Conservation (phyloP, 2,113 vertebrate genomes). For the Aramus guarauna region DNA sequence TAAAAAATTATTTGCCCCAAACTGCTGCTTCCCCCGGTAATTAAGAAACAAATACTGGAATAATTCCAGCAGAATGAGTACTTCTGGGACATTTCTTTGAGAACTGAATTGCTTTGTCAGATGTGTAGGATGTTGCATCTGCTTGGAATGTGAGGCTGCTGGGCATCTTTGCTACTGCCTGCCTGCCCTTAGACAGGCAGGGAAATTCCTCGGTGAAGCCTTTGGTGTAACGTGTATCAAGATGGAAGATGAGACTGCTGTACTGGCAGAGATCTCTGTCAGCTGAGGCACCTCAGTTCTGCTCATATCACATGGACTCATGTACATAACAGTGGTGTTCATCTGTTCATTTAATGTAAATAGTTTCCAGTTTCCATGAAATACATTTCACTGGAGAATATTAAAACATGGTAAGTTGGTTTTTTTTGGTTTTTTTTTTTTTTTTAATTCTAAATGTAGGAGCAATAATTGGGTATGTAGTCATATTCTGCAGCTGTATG, state of each 20-base stretch:
- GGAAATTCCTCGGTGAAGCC: background rate
- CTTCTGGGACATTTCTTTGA: background rate
- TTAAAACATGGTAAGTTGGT: background rate
- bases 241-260: background rate
- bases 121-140: background rate
- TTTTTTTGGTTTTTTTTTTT: no score
- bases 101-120: background rate
- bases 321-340: background rate
- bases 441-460: background rate
- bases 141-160: background rate
- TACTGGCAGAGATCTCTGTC: background rate
- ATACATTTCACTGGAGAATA: background rate
- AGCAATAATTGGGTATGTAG: background rate
- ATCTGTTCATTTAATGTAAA: background rate
- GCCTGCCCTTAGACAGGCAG: background rate
- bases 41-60: background rate
- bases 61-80: background rate
- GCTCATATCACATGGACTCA: background rate
- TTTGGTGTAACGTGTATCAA: background rate
- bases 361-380: background rate
- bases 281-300: background rate
- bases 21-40: background rate
- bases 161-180: background rate
- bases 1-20: background rate
- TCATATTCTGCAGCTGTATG: background rate